phyloP scores from a whole-genome alignment of 2,113 vertebrate genomes.

The Aramus guarauna region DNA sequence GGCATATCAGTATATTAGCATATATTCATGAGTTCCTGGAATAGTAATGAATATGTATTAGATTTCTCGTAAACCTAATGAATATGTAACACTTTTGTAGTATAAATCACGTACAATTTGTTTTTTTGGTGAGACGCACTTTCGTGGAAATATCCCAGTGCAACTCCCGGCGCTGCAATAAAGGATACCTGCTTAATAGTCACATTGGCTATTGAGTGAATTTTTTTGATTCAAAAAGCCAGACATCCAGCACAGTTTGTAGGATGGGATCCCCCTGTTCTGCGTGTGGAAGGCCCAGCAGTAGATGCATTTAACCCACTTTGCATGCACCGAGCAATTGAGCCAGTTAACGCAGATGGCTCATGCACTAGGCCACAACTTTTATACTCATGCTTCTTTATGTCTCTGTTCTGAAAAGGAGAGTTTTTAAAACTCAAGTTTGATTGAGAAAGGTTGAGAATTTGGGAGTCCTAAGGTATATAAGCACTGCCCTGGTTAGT shows the following conservation, averaged over 20 bases:
- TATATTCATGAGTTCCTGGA: too few species aligned
- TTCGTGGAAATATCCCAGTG: too few species aligned
- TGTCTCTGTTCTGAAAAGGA: background rate
- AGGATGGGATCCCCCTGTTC: background rate
- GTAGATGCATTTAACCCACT: background rate
- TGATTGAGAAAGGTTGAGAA: background rate
- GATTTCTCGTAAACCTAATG: too few species aligned
- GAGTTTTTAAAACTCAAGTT: background rate
- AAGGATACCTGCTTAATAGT: too few species aligned
- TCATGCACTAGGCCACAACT: background rate
- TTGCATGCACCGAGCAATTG: background rate
- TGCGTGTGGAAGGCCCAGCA: background rate
- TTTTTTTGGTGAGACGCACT: too few species aligned
- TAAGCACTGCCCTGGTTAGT: background rate
- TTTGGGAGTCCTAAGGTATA: background rate
- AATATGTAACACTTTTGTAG: too few species aligned
- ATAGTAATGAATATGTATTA: too few species aligned
- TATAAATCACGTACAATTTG: too few species aligned
- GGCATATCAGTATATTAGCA: too few species aligned
- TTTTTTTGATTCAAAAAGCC: too few species aligned
- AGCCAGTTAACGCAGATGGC: background rate
- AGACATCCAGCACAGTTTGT: background rate
- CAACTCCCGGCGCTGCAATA: too few species aligned
- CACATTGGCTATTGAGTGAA: too few species aligned
- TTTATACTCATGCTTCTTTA: background rate